Evolutionary conservation across 2,888 invertebrate species (phyloP).

Genomic region (Entomobrya proxima): DNA sequence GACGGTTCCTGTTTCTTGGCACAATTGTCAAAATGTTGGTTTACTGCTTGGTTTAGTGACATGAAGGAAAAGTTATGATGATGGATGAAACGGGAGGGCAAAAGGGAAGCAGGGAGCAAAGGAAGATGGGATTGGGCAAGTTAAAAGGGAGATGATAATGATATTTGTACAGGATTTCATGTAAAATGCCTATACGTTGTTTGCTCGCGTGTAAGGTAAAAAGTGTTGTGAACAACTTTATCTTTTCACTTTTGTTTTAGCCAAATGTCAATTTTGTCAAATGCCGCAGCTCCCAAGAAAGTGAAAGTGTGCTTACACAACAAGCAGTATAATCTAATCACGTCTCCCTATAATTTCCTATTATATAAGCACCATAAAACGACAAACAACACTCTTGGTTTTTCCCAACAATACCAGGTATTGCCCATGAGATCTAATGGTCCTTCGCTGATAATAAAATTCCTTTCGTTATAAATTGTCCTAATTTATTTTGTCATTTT

Average conservation of each 20-base stretch:
- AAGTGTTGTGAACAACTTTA: constrained; percentile 4
- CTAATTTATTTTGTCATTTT: constrained; percentile 1
- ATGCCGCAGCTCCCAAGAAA: neutral
- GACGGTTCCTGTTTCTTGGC: constrained; percentile 42
- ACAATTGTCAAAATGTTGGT: constrained; percentile 60
- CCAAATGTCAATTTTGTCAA: neutral
- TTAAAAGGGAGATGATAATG: neutral
- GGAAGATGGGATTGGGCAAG: constrained; percentile 8
- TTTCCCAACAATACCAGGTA: too few relatives aligned
- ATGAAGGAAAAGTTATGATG: constrained; percentile 56
- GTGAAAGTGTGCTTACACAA: too few relatives aligned
- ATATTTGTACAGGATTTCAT: neutral
- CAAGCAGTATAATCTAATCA: too few relatives aligned
- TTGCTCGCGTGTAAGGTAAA: too few relatives aligned
- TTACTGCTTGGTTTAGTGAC: constrained; percentile 54
- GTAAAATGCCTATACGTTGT: neutral
- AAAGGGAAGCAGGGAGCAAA: neutral
- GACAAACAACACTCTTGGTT: too few relatives aligned
- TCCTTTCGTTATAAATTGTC: neutral
- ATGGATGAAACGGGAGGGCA: constrained; percentile 22
- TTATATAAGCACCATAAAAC: too few relatives aligned
- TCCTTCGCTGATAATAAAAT: neutral
- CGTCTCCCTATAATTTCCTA: too few relatives aligned
- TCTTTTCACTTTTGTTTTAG: neutral
- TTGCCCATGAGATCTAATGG: too few relatives aligned